phyloP scores from a whole-genome alignment of 2,888 invertebrate species.

The Drosophila rubida region DNA sequence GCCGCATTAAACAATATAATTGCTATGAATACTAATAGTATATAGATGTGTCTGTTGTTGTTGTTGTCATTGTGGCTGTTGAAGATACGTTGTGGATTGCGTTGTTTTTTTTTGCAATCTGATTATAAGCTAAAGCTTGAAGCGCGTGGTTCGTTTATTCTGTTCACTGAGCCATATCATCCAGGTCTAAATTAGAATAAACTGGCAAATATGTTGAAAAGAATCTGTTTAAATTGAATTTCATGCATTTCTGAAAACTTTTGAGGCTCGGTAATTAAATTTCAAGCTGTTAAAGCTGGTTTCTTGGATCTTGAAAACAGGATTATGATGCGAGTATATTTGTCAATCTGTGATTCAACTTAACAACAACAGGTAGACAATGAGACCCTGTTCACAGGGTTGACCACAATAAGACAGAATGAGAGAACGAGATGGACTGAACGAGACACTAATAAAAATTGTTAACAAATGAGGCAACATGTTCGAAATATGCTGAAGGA shows the following conservation, averaged over 20 bases:
- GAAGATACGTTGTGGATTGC: conserved; percentile 9
- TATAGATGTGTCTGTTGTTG: conserved; percentile 1
- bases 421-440: neutral
- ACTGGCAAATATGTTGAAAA: neutral
- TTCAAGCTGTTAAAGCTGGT: neutral
- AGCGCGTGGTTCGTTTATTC: conserved; percentile 24
- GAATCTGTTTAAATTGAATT: neutral
- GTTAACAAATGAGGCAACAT: neutral
- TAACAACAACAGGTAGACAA: neutral
- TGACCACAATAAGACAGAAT: neutral
- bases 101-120: conserved; percentile 20
- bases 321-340: neutral
- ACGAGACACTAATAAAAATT: neutral
- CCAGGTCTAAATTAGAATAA: neutral
- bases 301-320: conserved; percentile 3
- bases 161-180: conserved; percentile 19
- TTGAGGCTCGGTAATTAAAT: neutral
- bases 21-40: conserved; percentile 37
- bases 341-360: neutral
- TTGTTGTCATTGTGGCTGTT: neutral
- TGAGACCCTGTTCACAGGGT: neutral
- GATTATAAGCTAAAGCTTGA: conserved; percentile 25
- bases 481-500: neutral
- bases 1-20: conserved; percentile 71
- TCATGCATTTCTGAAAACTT: neutral